A percentile compares a stretch with the other conserved stretches of the same genome.
These are phyloP conservation scores for Ceyx erithaca DNA, from an alignment of 2,797 vertebrate species.

Conservation along the genomic window DNA sequence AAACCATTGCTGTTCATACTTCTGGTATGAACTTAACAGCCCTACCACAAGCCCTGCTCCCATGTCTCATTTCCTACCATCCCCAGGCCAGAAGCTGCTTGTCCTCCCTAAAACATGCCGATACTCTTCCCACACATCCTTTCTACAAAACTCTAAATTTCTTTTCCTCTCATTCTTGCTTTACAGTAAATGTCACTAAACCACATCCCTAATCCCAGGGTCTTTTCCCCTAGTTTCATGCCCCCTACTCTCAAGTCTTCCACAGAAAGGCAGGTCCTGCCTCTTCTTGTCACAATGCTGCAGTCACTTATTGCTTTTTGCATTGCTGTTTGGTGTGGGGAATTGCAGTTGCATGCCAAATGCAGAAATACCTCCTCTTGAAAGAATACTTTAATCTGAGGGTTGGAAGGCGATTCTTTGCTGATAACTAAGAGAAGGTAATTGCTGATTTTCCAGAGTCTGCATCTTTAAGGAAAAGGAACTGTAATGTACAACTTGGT, in stretches of 20 bases:
- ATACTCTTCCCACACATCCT: neutral
- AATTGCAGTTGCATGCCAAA: neutral
- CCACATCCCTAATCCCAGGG: accelerated
- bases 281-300: neutral
- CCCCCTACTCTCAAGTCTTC: neutral
- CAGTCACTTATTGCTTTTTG: neutral
- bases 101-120: neutral
- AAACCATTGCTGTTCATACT: neutral
- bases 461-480: slow-evolving; percentile 77
- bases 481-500: slow-evolving; percentile 73
- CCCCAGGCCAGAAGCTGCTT: neutral
- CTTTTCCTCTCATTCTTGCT: neutral
- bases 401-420: neutral
- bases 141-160: neutral
- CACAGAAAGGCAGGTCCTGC: neutral
- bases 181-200: neutral
- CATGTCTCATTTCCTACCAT: neutral
- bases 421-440: neutral
- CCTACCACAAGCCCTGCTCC: neutral
- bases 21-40: neutral
- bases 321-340: neutral
- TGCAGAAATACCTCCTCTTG: neutral
- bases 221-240: neutral
- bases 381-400: neutral
- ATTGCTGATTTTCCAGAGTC: slow-evolving; percentile 40